A percentile compares a stretch with the other conserved stretches of the same genome.
phyloP scores from a whole-genome alignment of 2,888 invertebrate species.

The Rutpela maculata region DNA sequence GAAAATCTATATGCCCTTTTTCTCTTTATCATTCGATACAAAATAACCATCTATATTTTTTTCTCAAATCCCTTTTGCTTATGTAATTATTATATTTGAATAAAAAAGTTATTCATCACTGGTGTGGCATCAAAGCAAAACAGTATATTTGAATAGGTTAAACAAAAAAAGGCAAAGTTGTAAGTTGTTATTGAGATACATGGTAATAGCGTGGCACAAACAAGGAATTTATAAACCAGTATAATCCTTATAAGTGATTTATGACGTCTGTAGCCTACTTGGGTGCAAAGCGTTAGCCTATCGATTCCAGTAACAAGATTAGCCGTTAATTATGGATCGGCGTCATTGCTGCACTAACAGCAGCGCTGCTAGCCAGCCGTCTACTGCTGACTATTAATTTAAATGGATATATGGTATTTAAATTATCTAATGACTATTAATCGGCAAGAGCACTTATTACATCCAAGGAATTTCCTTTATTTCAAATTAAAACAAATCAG shows the following conservation, averaged over 20 bases:
- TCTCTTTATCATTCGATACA: background rate
- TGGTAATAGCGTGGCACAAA: conserved; percentile 22
- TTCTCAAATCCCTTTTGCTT: background rate
- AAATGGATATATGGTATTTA: conserved; percentile 26
- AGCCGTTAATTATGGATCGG: conserved; percentile 42
- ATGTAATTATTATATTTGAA: background rate
- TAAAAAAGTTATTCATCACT: background rate
- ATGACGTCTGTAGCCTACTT: conserved; percentile 38
- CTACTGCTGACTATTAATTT: conserved; percentile 30
- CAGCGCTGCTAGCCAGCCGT: conserved; percentile 8
- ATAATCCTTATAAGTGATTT: conserved; percentile 39
- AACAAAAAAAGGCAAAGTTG: background rate
- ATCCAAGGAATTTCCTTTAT: background rate
- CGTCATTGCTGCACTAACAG: conserved; percentile 22
- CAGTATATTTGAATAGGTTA: background rate
- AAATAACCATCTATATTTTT: background rate
- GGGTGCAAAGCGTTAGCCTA: conserved; percentile 42
- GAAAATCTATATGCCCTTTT: too few relatives aligned
- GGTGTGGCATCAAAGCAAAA: background rate
- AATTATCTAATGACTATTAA: background rate
- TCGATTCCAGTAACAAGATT: conserved; percentile 46
- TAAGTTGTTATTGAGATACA: conserved; percentile 15
- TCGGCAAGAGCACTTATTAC: background rate
- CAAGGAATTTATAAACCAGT: conserved; percentile 19
- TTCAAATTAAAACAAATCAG: background rate